phyloP scores from a whole-genome alignment of 1,140 invertebrate species.

The Archivesica marissinica region DNA sequence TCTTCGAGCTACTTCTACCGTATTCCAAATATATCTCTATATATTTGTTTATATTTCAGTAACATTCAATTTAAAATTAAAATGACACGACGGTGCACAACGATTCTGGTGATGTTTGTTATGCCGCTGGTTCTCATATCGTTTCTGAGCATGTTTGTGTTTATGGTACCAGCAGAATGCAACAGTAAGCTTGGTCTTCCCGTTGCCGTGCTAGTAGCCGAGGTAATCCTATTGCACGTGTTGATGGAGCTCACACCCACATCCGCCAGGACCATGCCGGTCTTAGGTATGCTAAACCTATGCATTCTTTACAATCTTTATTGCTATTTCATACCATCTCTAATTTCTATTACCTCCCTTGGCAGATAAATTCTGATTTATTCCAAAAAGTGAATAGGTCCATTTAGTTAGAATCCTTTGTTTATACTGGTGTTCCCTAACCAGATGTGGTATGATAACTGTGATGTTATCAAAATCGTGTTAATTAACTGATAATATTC shows the following conservation, averaged over 20 bases:
- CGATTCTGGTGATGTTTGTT: neutral
- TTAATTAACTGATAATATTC: too few relatives aligned
- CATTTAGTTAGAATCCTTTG: too few relatives aligned
- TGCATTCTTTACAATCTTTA: too few relatives aligned
- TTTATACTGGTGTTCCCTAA: too few relatives aligned
- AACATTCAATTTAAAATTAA: conserved; percentile 10
- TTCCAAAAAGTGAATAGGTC: too few relatives aligned
- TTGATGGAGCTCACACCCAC: conserved; percentile 2
- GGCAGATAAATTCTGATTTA: too few relatives aligned
- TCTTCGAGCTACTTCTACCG: too few relatives aligned
- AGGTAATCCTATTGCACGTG: neutral
- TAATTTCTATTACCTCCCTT: too few relatives aligned
- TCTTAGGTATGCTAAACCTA: conserved; percentile 22
- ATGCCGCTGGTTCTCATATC: conserved; percentile 14
- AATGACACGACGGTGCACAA: neutral
- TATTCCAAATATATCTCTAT: too few relatives aligned
- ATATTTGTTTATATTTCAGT: conserved; percentile 13
- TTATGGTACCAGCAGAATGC: conserved; percentile 23
- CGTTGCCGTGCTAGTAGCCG: conserved; percentile 3
- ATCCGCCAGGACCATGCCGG: neutral
- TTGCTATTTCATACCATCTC: too few relatives aligned
- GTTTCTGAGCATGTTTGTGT: conserved; percentile 15
- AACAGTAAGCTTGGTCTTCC: neutral
- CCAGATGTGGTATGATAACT: too few relatives aligned
- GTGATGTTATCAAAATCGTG: too few relatives aligned